phyloP scores from a whole-genome alignment of 2,113 vertebrate genomes.

The Podarcis raffonei region DNA sequence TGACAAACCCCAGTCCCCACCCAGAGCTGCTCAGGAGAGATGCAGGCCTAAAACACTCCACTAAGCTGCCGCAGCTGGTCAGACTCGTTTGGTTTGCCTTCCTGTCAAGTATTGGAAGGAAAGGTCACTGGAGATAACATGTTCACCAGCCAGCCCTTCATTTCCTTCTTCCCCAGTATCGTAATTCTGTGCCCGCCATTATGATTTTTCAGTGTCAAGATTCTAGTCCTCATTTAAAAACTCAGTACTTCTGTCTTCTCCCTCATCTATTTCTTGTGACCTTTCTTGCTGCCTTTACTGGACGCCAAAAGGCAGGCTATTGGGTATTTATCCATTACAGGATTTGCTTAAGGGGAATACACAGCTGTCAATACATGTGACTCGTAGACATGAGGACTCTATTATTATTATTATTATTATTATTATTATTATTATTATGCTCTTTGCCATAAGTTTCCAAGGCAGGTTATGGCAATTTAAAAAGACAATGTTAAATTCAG shows the following conservation, averaged over 20 bases:
- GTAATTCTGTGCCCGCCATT: background rate
- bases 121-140: background rate
- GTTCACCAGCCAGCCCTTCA: too few species aligned
- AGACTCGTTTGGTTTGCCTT: background rate
- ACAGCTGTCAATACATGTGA: too few species aligned
- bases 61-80: constrained; percentile 23
- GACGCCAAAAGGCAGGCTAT: background rate
- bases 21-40: background rate
- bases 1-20: constrained; percentile 13
- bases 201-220: background rate
- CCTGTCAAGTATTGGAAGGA: constrained; percentile 26
- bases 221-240: background rate
- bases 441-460: too few species aligned
- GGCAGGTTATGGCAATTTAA: too few species aligned
- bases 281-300: background rate
- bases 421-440: too few species aligned
- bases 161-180: background rate
- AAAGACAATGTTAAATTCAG: too few species aligned
- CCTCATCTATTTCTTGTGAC: background rate
- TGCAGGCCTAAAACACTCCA: constrained; percentile 38
- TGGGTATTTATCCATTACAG: background rate
- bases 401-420: too few species aligned
- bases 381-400: too few species aligned
- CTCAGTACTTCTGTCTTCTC: background rate
- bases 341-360: background rate